Evolutionary conservation across 92 coral and sea anemone genomes (phyloP).

Genomic region (Parazoanthus swiftii): DNA sequence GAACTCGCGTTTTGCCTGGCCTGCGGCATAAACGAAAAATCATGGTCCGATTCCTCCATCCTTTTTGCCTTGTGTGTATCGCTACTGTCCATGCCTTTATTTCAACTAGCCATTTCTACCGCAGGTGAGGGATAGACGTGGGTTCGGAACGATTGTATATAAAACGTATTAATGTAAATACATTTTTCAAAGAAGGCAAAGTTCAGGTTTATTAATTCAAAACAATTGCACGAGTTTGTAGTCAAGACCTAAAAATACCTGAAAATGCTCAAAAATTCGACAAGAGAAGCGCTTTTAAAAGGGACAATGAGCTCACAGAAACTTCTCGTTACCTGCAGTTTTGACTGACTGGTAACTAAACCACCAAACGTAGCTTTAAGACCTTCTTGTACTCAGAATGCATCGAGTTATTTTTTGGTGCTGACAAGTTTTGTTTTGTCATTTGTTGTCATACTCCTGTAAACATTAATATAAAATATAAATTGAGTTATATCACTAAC

Average conservation of each 20-base stretch:
- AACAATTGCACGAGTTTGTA: not conserved
- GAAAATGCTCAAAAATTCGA: too few relatives aligned
- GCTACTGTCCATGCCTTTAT: not conserved
- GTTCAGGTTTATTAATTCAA: not conserved
- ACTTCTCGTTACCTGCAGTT: not conserved
- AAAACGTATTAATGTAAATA: not conserved
- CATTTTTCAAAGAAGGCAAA: too few relatives aligned
- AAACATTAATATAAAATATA: too few relatives aligned
- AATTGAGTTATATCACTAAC: too few relatives aligned
- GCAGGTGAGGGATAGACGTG: not conserved
- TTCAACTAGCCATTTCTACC: not conserved
- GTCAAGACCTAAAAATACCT: not conserved
- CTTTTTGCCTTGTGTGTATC: too few relatives aligned
- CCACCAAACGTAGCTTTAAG: not conserved
- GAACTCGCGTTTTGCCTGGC: not conserved
- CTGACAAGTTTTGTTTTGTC: too few relatives aligned
- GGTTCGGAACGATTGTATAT: not conserved
- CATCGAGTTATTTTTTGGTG: not conserved
- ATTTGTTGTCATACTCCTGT: too few relatives aligned
- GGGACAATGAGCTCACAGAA: not conserved
- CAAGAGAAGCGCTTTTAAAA: too few relatives aligned
- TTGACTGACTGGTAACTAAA: not conserved
- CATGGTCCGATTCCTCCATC: not conserved
- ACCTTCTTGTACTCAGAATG: not conserved
- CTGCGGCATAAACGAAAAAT: not conserved